Evolutionary conservation across 2,888 invertebrate species (phyloP).

Genomic region (Gonocerus acuteangulatus): DNA sequence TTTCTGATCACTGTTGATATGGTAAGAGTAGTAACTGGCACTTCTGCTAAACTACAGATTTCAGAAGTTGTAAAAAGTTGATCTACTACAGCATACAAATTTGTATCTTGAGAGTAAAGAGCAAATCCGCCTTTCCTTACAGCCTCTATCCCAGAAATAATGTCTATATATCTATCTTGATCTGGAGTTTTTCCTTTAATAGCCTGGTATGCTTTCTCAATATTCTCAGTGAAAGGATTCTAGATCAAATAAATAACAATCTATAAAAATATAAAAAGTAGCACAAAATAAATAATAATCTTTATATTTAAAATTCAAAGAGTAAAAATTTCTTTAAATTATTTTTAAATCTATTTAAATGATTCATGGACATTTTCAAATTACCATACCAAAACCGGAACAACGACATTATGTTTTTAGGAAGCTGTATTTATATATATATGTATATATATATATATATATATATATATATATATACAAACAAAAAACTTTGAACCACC

Average conservation of each 20-base stretch:
- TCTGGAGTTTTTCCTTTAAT: slow-evolving; percentile 27
- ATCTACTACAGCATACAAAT: slow-evolving; percentile 31
- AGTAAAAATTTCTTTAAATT: too few relatives aligned
- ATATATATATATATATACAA: too few relatives aligned
- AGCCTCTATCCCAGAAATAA: slow-evolving; percentile 27
- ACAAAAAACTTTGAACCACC: too few relatives aligned
- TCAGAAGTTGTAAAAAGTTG: slow-evolving; percentile 31
- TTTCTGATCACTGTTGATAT: slow-evolving; percentile 29
- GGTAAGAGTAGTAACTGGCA: slow-evolving; percentile 26
- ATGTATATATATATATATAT: too few relatives aligned
- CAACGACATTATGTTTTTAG: too few relatives aligned
- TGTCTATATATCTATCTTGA: slow-evolving; percentile 30
- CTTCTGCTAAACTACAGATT: slow-evolving; percentile 33
- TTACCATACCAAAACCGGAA: too few relatives aligned
- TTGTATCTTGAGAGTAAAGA: slow-evolving; percentile 34
- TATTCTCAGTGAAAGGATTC: slow-evolving; percentile 19
- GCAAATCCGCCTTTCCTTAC: slow-evolving; percentile 31
- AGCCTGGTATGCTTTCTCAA: slow-evolving; percentile 25
- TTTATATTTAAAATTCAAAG: too few relatives aligned
- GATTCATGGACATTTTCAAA: too few relatives aligned
- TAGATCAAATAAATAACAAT: background rate
- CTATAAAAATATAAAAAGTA: too few relatives aligned
- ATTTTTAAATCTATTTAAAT: too few relatives aligned
- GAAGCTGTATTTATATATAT: too few relatives aligned
- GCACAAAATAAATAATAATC: too few relatives aligned